These are phyloP conservation scores for Urocitellus parryii DNA, from an alignment of 2,113 vertebrate genomes.

Conservation along the genomic window DNA sequence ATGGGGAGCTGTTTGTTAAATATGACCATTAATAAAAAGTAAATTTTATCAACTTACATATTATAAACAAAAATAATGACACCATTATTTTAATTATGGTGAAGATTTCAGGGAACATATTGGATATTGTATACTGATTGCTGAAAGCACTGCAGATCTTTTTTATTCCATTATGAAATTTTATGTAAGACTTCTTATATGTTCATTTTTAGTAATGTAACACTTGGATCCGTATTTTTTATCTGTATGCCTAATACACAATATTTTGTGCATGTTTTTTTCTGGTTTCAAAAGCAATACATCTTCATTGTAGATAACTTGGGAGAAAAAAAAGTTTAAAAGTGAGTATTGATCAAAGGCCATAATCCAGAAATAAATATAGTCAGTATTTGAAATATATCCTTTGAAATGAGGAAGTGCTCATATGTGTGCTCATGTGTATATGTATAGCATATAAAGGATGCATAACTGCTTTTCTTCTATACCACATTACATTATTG, in stretches of 20 bases:
- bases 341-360: background rate
- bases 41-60: background rate
- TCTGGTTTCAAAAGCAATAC: background rate
- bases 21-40: background rate
- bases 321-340: background rate
- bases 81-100: background rate
- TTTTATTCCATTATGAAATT: constrained; percentile 6
- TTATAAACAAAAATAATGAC: background rate
- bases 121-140: background rate
- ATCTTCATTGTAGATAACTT: background rate
- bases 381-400: background rate
- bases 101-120: background rate
- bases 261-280: background rate
- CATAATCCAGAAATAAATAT: background rate
- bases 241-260: background rate
- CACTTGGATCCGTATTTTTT: background rate
- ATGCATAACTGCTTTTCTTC: background rate
- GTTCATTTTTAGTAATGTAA: background rate
- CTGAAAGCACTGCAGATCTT: background rate
- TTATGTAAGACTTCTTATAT: constrained; percentile 2
- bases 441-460: background rate
- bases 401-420: background rate
- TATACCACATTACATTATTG: background rate
- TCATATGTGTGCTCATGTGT: background rate
- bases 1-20: background rate